These are phyloP conservation scores for Operophtera brumata DNA, from an alignment of 2,888 invertebrate genomes.

Conservation along the genomic window DNA sequence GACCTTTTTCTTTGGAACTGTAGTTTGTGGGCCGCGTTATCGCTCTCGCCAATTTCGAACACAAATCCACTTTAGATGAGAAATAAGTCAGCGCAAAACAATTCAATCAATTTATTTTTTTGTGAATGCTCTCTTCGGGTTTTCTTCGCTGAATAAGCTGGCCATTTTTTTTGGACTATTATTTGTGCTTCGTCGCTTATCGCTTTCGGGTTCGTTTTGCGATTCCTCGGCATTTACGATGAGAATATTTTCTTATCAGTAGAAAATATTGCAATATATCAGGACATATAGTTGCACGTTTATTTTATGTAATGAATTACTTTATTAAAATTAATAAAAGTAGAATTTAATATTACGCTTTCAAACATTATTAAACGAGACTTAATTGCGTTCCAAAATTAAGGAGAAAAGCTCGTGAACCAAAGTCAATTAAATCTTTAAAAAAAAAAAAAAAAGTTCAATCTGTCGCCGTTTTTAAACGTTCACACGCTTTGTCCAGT, in stretches of 20 bases:
- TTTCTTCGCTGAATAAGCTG: constrained; percentile 27
- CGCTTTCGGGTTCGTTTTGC: not conserved
- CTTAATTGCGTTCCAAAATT: constrained; percentile 3
- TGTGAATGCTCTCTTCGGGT: constrained; percentile 16
- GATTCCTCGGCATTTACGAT: constrained; percentile 4
- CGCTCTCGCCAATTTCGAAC: constrained; percentile 30
- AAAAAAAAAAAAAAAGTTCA: constrained; percentile 3
- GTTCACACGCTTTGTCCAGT: constrained; percentile 30
- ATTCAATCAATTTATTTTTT: constrained; percentile 30
- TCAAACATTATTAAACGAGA: not conserved
- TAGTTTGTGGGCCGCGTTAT: constrained; percentile 31
- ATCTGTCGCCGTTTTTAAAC: constrained; percentile 21
- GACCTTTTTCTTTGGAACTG: constrained; percentile 25
- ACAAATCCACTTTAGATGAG: constrained; percentile 34
- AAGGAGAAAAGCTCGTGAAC: constrained; percentile 1
- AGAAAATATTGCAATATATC: not conserved
- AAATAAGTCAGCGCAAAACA: constrained; percentile 32
- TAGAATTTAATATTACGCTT: not conserved
- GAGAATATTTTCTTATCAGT: not conserved
- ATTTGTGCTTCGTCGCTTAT: constrained; percentile 11
- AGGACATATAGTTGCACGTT: not conserved
- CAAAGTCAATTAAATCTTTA: constrained; percentile 18
- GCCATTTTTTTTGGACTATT: constrained; percentile 23
- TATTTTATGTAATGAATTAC: not conserved
- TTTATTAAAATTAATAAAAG: not conserved